Conservation (phyloP, 2,797 vertebrate genomes). For the Morelia viridis region DNA sequence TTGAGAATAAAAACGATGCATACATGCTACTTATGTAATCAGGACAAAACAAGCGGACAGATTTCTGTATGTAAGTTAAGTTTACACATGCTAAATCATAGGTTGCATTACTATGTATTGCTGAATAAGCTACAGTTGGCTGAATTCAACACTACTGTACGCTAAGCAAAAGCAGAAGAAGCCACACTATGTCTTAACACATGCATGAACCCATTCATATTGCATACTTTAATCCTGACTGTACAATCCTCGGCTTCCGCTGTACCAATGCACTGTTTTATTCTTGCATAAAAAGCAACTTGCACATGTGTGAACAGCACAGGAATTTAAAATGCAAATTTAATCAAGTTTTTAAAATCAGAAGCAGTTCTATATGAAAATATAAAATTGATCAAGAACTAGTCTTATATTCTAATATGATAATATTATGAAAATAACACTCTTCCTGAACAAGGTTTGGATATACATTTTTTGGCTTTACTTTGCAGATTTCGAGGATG, state of each 20-base stretch:
- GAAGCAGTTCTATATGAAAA: background rate
- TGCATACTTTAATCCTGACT: background rate
- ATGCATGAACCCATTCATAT: background rate
- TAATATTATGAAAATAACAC: background rate
- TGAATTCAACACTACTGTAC: background rate
- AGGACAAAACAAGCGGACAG: background rate
- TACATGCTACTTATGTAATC: background rate
- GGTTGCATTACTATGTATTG: background rate
- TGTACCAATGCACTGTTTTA: background rate
- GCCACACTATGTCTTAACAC: background rate
- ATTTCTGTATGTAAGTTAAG: background rate
- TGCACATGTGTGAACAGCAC: background rate
- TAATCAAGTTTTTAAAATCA: background rate
- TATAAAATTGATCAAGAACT: background rate
- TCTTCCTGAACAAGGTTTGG: background rate
- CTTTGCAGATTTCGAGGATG: background rate
- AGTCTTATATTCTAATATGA: background rate
- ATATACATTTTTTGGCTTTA: background rate
- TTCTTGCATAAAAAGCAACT: background rate
- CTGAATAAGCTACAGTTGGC: background rate
- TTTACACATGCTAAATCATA: background rate
- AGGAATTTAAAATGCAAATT: background rate
- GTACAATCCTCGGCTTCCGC: background rate
- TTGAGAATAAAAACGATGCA: background rate
- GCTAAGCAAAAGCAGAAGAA: background rate